Base-by-base conservation (phyloP, 2,113 vertebrate species). In the Neotoma lepida region DNA sequence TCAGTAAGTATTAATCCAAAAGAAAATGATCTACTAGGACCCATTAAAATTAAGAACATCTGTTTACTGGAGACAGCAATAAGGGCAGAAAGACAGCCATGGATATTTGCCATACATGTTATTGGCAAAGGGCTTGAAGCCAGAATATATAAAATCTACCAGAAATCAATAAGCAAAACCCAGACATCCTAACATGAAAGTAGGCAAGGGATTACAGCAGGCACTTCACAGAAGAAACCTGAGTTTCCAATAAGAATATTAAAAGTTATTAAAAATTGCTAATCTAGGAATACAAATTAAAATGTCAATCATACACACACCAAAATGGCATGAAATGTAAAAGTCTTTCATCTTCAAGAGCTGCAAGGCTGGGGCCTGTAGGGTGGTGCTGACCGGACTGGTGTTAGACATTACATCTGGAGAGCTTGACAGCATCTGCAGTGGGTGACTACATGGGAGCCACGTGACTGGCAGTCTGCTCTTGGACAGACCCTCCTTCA, bases 101-200 rank as follows among this genome's bases (percentile, higher is more conserved):
- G 54, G 56, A 4, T 66, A 91, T 91, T 61, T 74, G 54, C 44
- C 33, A 85, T 35, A 76, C 2, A 28, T 20, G 44, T 30, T 49
- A 70, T 14, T 63, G 73, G 58, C 66, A 94, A 86, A 71, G n/a
- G 56, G 2, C 41, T 44, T 54, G 22, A 84, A 74, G 49, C 70
- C 63, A 89, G 74, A 91, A 89, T 88, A 70, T 10, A 89, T 63
- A 84, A 44, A 86, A 46, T 86, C 92, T 94, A 89, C 54, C 44
- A 5, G 61, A 86, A 93, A 89, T 81, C 58, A 90, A 4, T 66
- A 84, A 87, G 68, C 86, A 95, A 88, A 88, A 61, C 26, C n/a
- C 85, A 93, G 85, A 84, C 68, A 89, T 44, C 78, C n/a, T 28
- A 89, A 84, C 20, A 86, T 39, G n/a, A 96, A 96, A 93, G 77